Conservation (phyloP, 2,113 vertebrate species). For the human region DNA sequence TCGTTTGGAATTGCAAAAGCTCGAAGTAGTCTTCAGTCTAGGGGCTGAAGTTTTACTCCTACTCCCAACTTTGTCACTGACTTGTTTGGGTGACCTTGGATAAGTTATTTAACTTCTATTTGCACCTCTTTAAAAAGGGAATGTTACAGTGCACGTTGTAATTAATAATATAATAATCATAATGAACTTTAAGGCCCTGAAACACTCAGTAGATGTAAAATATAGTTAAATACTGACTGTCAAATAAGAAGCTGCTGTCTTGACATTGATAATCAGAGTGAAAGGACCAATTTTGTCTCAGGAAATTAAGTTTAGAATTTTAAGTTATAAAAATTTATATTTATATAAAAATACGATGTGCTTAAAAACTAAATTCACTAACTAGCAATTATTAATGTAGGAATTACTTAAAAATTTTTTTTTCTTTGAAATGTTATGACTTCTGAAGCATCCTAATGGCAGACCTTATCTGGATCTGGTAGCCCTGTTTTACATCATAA, state of each 20-base stretch:
- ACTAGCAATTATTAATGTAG: neutral
- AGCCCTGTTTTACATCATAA: neutral
- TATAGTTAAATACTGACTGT: neutral
- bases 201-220: conserved; percentile 8
- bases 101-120: neutral
- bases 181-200: neutral
- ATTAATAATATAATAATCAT: neutral
- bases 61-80: neutral
- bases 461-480: neutral
- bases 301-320: conserved; percentile 12
- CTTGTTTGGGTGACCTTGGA: conserved; percentile 55
- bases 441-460: neutral
- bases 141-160: neutral
- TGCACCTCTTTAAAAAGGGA: neutral
- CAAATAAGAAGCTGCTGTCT: neutral
- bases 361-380: neutral
- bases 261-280: neutral
- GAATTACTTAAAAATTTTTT: neutral
- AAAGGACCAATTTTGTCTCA: neutral
- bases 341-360: neutral
- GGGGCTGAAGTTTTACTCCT: neutral
- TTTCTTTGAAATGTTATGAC: neutral
- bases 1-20: neutral
- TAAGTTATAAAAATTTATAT: conserved; percentile 15
- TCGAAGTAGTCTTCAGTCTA: neutral